Evolutionary conservation across 1,140 invertebrate species (phyloP).

Genomic region (Mya arenaria): DNA sequence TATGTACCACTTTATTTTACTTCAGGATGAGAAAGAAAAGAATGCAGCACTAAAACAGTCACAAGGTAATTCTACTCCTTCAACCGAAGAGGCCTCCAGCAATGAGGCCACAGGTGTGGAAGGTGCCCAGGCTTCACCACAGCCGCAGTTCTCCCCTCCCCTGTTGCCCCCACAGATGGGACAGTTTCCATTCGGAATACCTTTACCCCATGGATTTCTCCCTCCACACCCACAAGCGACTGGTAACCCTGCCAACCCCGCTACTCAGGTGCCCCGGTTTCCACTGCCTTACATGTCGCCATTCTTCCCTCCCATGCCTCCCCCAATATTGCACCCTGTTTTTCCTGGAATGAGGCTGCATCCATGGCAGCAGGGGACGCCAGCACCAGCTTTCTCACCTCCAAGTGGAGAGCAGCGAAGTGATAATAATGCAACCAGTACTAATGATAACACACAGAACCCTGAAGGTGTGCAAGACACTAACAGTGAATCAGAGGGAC

Average conservation of each 20-base stretch:
- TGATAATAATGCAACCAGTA: too few species aligned
- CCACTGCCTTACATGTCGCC: slow-evolving; percentile 51
- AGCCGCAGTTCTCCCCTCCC: background rate
- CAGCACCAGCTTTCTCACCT: background rate
- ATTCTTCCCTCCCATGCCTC: slow-evolving; percentile 29
- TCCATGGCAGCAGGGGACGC: slow-evolving; percentile 37
- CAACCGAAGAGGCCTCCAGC: background rate
- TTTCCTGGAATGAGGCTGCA: slow-evolving; percentile 19
- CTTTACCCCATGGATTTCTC: slow-evolving; percentile 33
- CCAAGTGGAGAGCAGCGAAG: background rate
- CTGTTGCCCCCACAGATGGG: slow-evolving; percentile 14
- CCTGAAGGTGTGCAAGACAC: too few species aligned
- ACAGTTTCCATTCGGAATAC: slow-evolving; percentile 44
- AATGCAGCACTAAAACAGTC: slow-evolving; percentile 40
- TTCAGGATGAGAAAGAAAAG: slow-evolving; percentile 59
- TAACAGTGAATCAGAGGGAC: too few species aligned
- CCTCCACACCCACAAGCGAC: background rate
- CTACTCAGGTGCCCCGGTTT: slow-evolving; percentile 50
- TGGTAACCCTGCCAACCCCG: too few species aligned
- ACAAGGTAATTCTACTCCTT: background rate
- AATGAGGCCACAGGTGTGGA: background rate
- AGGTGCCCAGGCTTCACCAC: slow-evolving; percentile 1
- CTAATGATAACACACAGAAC: too few species aligned
- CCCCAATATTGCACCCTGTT: slow-evolving; percentile 26
- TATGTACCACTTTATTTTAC: too few species aligned